Base-by-base conservation (phyloP, 2,113 vertebrate genomes). In the Syrmaticus mikado region DNA sequence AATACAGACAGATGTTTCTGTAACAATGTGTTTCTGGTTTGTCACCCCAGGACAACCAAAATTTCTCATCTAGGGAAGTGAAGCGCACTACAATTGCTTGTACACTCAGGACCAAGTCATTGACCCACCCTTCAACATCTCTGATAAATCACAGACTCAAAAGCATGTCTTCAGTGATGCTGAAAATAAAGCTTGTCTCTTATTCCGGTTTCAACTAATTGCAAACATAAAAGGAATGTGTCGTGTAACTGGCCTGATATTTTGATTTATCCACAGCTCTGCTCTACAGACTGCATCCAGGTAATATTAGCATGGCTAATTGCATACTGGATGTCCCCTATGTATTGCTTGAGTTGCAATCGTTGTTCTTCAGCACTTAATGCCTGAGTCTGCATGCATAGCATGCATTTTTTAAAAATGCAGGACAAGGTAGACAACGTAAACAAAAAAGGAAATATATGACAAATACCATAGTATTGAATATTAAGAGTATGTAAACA, bases 361-460 rank as follows among this genome's bases (percentile, higher is more conserved):
- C 68, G n/a, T 36, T 75, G 10, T 32, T 85, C 30, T 79, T 46
- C 34, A 48, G 5, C 40, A 62, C 25, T 73, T 82, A 34, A 40
- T 3, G 32, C 30, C 41, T 36, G 4, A 15, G 4, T 48, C 41
- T 57, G 40, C 10, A 48, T 2, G 6, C 17, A 64, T 8, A 34
- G 8, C 13, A 36, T 13, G 2, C 17, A 45, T 38, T 62, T 57
- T 72, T 72, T 66, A 58, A 55, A 82, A 87, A 57, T 7, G 43
- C 3, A 11, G 6, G 18, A 57, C 9, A 34, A 34, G 52, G 34
- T 4, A 71, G 1, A 53, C 0, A 34, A 17, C 15, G 3, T 24
- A 85, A 87, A 71, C 22, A 75, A 3, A 14, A 82, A 74, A 78
- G 19, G 1, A 32, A 73, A 61, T 66, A 36, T 4, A 77, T 0